Evolutionary conservation across 2,888 invertebrate genomes (phyloP), one percentile per base, ranked within the genome.

Genomic region (Epistrophella euchroma): DNA sequence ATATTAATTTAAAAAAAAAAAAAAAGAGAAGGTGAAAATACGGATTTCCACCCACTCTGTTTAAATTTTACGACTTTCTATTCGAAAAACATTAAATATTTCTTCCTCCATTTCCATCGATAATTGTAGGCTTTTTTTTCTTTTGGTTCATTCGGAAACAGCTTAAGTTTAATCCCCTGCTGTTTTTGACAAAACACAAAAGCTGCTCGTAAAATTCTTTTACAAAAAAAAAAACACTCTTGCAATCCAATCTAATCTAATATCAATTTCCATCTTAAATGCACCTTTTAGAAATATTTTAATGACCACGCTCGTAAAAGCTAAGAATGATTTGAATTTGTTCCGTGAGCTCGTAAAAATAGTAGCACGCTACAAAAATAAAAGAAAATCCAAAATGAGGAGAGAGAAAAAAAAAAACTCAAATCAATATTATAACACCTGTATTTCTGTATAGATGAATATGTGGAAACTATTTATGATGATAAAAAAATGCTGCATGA

Each of bases 271-370:
- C 52, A 71, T 66, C 76, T 64, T 71, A 76, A 81, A 81, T 81
- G 81, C 81, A 81, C 40, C 52, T 76, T 71, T 62, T 70, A 68
- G 25, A 68, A 60, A 72, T 52, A 70, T 60, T 80, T 80, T 80
- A 80, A 81, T 64, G 70, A 56, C 64, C 40, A 9, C 28, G 37
- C 56, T 43, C 55, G 56, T 71, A 68, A 82, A 81, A 66, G 9
- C 66, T 32, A 43, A 37, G 32, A 58, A 66, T 66, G 58, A 45
- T 43, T 82, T 35, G 77, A 77, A 77, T 77, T 82, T 77, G 77
- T 77, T 77, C 32, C 77, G 58, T 71, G 17, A 52, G 81, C 64
- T 76, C 76, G 70, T 81, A 81, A 81, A 81, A 74, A 62, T 47
- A 35, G 66, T 66, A 32, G 66, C 66, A 47, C 32, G 64, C 47